phyloP scores from a whole-genome alignment of 2,113 vertebrate genomes.

The Macquaria australasica region DNA sequence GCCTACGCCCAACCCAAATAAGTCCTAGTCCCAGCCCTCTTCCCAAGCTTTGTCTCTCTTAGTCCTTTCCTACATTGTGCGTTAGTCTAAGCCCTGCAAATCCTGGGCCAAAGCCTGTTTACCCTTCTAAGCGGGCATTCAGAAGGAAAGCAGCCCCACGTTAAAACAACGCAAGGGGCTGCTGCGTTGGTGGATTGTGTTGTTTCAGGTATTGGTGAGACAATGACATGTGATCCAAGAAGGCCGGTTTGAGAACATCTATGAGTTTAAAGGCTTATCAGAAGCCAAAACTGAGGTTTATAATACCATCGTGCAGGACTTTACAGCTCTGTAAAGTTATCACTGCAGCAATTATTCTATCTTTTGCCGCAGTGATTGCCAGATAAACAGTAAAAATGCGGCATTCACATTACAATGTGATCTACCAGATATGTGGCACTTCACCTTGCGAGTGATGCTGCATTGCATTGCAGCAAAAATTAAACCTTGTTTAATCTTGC shows the following conservation, averaged over 20 bases:
- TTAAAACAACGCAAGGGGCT: neutral
- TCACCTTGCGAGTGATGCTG: neutral
- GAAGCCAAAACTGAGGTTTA: neutral
- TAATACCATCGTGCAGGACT: neutral
- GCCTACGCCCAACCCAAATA: conserved; percentile 62
- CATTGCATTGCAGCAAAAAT: neutral
- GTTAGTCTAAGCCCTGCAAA: neutral
- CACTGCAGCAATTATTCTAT: neutral
- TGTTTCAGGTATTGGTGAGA: neutral
- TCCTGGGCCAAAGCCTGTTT: neutral
- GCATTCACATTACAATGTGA: neutral
- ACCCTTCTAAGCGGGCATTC: neutral
- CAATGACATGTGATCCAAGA: neutral
- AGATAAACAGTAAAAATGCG: neutral
- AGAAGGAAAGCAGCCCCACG: neutral
- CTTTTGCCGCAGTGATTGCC: neutral
- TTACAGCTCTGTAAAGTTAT: neutral
- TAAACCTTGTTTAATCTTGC: neutral
- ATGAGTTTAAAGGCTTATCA: neutral
- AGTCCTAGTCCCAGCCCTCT: conserved; percentile 51
- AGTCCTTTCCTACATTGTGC: conserved; percentile 8
- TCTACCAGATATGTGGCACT: neutral
- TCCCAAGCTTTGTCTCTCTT: conserved; percentile 49
- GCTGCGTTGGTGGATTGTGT: neutral
- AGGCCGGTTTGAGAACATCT: neutral